phyloP scores from a whole-genome alignment of 2,113 vertebrate genomes.

The Coryphaenoides rupestris region DNA sequence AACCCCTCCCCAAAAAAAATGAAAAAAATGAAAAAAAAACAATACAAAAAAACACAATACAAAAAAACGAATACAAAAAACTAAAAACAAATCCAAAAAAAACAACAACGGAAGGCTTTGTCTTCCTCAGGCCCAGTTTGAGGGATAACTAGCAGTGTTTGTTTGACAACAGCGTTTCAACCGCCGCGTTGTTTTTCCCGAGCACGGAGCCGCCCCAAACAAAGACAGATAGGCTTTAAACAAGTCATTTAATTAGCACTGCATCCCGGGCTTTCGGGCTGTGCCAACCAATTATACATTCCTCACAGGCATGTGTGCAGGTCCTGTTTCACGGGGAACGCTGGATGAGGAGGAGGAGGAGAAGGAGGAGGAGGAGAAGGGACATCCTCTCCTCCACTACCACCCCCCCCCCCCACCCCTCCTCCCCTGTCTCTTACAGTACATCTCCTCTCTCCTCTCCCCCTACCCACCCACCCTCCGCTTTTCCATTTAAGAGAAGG shows the following conservation, averaged over 20 bases:
- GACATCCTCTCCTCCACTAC: slow-evolving; percentile 76
- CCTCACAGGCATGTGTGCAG: slow-evolving; percentile 75
- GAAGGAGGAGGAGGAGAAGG: slow-evolving; percentile 37
- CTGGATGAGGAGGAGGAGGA: no score
- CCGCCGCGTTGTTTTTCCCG: slow-evolving; percentile 68
- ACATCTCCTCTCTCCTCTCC: slow-evolving; percentile 64
- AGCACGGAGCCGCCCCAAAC: slow-evolving; percentile 70
- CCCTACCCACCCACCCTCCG: slow-evolving; percentile 41
- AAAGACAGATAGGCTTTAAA: slow-evolving; percentile 81
- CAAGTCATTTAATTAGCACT: slow-evolving; percentile 80
- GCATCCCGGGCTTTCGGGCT: slow-evolving; percentile 70
- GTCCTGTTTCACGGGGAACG: slow-evolving; percentile 72
- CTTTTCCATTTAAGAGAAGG: slow-evolving; percentile 76
- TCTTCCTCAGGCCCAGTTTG: slow-evolving; percentile 70
- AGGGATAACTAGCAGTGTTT: slow-evolving; percentile 71
- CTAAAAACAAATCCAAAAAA: not conserved
- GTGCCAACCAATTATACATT: slow-evolving; percentile 79
- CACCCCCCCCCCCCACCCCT: no score
- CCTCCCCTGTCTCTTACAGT: slow-evolving; percentile 76
- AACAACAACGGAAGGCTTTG: slow-evolving; percentile 56
- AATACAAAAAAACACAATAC: no score
- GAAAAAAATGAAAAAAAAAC: not conserved
- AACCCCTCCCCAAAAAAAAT: not conserved
- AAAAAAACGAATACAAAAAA: no score
- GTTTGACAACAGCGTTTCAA: slow-evolving; percentile 72